Conservation (phyloP, 2,888 invertebrate genomes). For the Xiphydria camelus region DNA sequence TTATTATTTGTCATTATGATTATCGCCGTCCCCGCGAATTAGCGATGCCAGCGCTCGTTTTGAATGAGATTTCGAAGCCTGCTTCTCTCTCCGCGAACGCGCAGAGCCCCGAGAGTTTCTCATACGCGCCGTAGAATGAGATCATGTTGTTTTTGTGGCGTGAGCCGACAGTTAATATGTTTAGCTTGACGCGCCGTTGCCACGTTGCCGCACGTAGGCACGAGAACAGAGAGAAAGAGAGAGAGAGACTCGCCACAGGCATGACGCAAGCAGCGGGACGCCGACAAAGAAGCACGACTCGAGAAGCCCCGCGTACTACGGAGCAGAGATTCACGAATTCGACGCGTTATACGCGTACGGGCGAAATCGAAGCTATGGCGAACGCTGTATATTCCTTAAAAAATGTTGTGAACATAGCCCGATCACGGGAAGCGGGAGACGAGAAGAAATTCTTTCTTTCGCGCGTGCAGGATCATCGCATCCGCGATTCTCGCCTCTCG, state of each 20-base stretch:
- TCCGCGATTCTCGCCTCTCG: too few species aligned
- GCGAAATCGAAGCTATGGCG: too few species aligned
- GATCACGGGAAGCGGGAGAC: too few species aligned
- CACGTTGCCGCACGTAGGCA: constrained; percentile 43
- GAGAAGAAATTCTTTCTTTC: too few species aligned
- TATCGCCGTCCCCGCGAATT: not conserved
- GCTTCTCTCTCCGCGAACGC: constrained; percentile 6
- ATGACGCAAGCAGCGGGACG: not conserved
- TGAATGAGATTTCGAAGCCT: constrained; percentile 26
- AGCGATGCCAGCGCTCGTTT: constrained; percentile 12
- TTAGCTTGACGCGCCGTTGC: constrained; percentile 50
- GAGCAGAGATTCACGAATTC: too few species aligned
- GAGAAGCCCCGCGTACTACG: too few species aligned
- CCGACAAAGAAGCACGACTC: constrained; percentile 2
- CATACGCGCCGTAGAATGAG: constrained; percentile 47
- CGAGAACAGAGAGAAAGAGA: constrained; percentile 8
- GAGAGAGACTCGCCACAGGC: too few species aligned
- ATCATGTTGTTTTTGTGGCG: constrained; percentile 58
- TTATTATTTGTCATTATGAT: not conserved
- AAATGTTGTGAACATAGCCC: too few species aligned
- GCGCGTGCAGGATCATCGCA: too few species aligned
- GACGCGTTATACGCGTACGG: too few species aligned
- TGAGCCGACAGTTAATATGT: constrained; percentile 58
- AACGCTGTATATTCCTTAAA: too few species aligned
- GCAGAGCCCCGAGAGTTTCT: constrained; percentile 20